phyloP scores from a whole-genome alignment of 2,888 invertebrate species.

The Prosapia bicincta region DNA sequence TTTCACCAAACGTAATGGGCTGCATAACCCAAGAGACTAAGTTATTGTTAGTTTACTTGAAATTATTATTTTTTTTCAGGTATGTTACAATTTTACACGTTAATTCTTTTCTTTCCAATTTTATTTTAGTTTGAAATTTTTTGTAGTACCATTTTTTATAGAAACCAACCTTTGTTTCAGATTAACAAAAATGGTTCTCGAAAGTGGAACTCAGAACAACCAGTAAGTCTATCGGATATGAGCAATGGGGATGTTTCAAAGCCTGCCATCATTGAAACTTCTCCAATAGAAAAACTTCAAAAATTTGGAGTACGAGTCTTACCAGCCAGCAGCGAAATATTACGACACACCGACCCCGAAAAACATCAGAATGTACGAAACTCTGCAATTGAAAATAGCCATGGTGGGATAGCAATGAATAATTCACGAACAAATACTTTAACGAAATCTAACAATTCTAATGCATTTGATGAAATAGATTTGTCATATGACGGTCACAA shows the following conservation, averaged over 20 bases:
- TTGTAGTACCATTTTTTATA: too few relatives aligned
- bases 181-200: conserved; percentile 29
- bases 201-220: conserved; percentile 28
- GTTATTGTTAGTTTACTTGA: too few relatives aligned
- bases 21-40: too few relatives aligned
- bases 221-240: conserved; percentile 26
- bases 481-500: conserved; percentile 33
- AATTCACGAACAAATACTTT: conserved; percentile 18
- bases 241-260: conserved; percentile 30
- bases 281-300: conserved; percentile 35
- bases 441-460: conserved; percentile 18
- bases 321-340: conserved; percentile 34
- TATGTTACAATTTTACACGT: too few relatives aligned
- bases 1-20: too few relatives aligned
- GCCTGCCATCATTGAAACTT: conserved; percentile 36
- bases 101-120: too few relatives aligned
- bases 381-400: conserved; percentile 36
- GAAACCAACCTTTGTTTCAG: too few relatives aligned
- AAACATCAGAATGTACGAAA: conserved; percentile 39
- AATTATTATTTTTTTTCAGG: too few relatives aligned
- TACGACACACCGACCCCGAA: conserved; percentile 34
- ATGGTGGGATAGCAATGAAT: conserved; percentile 13
- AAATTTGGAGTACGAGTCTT: conserved; percentile 42
- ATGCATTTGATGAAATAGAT: conserved; percentile 38
- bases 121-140: too few relatives aligned